Percentiles rank a stretch among this genome's conserved stretches.
Conservation (phyloP, 2,797 vertebrate genomes). For the Sebastes cheni region DNA sequence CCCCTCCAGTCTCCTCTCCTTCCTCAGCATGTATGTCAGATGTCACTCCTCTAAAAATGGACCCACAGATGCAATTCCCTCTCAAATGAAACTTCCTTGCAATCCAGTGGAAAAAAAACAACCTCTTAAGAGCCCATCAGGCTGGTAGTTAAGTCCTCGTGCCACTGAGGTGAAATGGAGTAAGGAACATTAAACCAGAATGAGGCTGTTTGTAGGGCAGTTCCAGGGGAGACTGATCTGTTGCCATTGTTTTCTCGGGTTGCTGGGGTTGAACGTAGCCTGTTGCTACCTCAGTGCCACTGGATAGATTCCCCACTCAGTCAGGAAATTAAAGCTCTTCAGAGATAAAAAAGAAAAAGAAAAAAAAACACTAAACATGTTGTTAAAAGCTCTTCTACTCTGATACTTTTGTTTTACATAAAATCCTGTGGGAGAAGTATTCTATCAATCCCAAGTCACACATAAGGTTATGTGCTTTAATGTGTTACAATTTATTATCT, state of each 20-base stretch:
- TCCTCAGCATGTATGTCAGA: conserved; percentile 30
- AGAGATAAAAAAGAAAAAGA: not conserved
- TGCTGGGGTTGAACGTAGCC: not conserved
- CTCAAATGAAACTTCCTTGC: conserved; percentile 41
- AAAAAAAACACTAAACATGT: not conserved
- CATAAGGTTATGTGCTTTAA: not conserved
- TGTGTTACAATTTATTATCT: not conserved
- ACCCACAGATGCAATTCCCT: conserved; percentile 28
- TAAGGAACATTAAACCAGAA: conserved; percentile 61
- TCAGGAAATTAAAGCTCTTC: not conserved
- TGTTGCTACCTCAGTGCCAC: conserved; percentile 2
- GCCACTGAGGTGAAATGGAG: conserved; percentile 65
- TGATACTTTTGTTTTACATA: not conserved
- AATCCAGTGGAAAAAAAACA: conserved; percentile 33
- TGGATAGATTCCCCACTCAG: conserved; percentile 9
- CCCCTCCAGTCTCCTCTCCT: not conserved
- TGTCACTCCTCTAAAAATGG: conserved; percentile 31
- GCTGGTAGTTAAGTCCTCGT: conserved; percentile 43
- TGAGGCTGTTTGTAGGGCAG: conserved; percentile 45
- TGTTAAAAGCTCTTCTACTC: not conserved
- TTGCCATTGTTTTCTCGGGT: conserved; percentile 48
- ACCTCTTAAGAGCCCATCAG: conserved; percentile 41
- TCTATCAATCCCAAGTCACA: not conserved
- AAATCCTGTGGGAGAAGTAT: not conserved
- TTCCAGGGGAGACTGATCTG: conserved; percentile 37